Evolutionary conservation across 2,888 invertebrate species (phyloP), one percentile per base, ranked within the genome.

Genomic region (Mactromeris polynyma): DNA sequence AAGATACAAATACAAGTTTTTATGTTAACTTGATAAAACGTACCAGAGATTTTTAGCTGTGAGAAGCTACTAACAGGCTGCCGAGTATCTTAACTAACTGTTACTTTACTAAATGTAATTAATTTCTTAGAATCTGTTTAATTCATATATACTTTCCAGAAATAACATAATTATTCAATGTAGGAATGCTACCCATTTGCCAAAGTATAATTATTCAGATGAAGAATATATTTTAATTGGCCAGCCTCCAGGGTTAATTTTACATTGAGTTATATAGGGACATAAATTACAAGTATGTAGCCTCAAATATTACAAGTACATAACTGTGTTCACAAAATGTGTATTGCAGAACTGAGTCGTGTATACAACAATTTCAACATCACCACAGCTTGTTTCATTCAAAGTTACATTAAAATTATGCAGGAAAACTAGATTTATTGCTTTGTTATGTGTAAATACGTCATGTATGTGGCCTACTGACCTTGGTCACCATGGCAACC

Each of bases 401-500:
- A 40, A 40, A 40, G 4, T 40, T 7, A 40, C 40, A 40, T 40
- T 40, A 40, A 40, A 40, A 40, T 7, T 4, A n/a, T n/a, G n/a
- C n/a, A 42, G 11, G 42, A 42, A 42, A 42, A 42, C 0, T n/a
- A 3, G 26, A n/a, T 64, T 64, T 64, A 64, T 64, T 64, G 58
- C 58, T n/a, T 64, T 21, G n/a, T 64, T n/a, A 26, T 26, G 26
- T 64, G 58, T 64, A 64, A 64, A 64, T 26, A 7, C 58, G 4
- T 26, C n/a, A 9, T 26, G 58, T 64, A 26, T 64, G 58, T 64
- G 26, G 58, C 9, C 58, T 26, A 64, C 9, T 64, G 58, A 64
- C 58, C 58, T 64, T 46, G 58, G 58, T 64, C 58, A 64, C 58
- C 58, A 64, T 9, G 58, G 26, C 58, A 64, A 64, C 58, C 58